Percentiles rank a stretch among this genome's conserved stretches.
phyloP scores from a whole-genome alignment of 2,797 vertebrate species.

The Myotis myotis region DNA sequence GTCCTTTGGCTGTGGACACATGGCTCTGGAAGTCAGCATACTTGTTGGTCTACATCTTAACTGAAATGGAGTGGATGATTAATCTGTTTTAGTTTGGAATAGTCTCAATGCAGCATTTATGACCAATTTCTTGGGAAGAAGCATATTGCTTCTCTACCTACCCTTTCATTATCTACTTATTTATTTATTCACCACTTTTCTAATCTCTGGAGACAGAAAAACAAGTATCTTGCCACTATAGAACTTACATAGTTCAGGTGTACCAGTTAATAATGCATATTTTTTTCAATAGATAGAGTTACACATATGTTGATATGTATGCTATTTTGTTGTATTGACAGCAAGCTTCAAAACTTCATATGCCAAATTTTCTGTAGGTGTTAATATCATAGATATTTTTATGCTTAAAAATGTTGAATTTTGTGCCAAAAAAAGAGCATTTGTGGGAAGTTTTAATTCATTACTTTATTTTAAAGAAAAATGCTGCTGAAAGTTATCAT shows the following conservation, averaged over 20 bases:
- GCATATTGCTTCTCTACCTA: not conserved
- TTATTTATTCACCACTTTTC: not conserved
- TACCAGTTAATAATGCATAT: too few relatives aligned
- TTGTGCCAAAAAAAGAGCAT: too few relatives aligned
- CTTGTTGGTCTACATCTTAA: not conserved
- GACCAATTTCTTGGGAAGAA: not conserved
- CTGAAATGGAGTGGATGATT: not conserved
- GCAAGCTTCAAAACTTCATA: too few relatives aligned
- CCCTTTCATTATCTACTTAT: not conserved
- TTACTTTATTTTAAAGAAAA: too few relatives aligned
- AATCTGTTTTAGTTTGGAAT: not conserved
- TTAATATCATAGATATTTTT: too few relatives aligned
- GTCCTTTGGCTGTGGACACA: not conserved
- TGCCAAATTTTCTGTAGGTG: too few relatives aligned
- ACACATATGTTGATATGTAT: too few relatives aligned
- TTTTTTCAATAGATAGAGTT: too few relatives aligned
- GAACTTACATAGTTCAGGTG: not conserved
- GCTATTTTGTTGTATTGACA: too few relatives aligned
- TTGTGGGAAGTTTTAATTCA: too few relatives aligned
- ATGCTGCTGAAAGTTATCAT: too few relatives aligned
- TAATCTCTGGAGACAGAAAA: not conserved
- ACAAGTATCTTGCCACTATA: not conserved
- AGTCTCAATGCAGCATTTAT: not conserved
- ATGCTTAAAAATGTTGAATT: too few relatives aligned
- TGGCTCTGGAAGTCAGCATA: fast-evolving